Evolutionary conservation across 2,113 vertebrate species (phyloP).

Genomic region (Speoplatyrhinus poulsoni): DNA sequence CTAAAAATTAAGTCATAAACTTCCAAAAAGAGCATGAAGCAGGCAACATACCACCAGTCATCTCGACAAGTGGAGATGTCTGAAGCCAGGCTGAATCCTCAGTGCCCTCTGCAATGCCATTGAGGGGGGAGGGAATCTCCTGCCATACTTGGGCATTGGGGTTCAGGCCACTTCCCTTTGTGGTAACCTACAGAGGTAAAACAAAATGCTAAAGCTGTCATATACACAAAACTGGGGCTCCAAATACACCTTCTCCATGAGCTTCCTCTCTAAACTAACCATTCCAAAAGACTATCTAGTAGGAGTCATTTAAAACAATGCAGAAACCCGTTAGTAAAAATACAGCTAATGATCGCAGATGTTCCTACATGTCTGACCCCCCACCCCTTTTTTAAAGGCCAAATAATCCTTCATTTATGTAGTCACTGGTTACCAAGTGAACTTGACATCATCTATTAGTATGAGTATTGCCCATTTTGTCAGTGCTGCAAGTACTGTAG

Average conservation of each 20-base stretch:
- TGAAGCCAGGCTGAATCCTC: slow-evolving; percentile 84
- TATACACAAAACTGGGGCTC: neutral
- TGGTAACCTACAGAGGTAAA: slow-evolving; percentile 84
- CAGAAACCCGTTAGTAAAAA: neutral
- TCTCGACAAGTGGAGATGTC: slow-evolving; percentile 57
- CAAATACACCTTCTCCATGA: neutral
- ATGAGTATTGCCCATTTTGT: too few species aligned
- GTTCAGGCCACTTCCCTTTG: slow-evolving; percentile 93
- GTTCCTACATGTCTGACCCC: too few species aligned
- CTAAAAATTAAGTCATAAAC: too few species aligned
- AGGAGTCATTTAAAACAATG: neutral
- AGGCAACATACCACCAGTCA: slow-evolving; percentile 78
- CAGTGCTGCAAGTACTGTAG: too few species aligned
- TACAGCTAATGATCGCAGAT: too few species aligned
- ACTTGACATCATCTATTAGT: too few species aligned
- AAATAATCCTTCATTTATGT: too few species aligned
- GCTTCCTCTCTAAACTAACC: neutral
- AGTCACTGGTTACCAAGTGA: too few species aligned
- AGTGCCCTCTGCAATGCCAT: slow-evolving; percentile 75
- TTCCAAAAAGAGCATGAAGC: neutral
- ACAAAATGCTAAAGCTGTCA: neutral
- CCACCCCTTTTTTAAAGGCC: too few species aligned
- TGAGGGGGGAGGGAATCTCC: slow-evolving; percentile 83
- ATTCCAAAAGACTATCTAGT: slow-evolving; percentile 27
- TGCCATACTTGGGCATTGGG: slow-evolving; percentile 99